Conservation (phyloP, 2,797 vertebrate genomes). For the Trachurus trachurus region DNA sequence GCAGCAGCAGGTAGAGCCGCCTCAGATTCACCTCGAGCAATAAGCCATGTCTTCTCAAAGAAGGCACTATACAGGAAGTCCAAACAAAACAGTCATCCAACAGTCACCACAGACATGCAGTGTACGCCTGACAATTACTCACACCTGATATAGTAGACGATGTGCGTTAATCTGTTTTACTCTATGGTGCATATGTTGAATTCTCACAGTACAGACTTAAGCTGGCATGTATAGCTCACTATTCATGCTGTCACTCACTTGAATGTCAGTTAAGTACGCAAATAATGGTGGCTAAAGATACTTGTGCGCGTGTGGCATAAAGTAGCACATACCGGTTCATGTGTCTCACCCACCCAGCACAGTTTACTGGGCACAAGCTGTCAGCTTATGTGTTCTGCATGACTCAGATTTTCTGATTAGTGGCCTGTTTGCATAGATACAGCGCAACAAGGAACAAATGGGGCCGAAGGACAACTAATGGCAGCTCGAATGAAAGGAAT, state of each 20-base stretch:
- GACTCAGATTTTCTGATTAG: constrained; percentile 84
- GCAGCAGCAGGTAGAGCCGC: constrained; percentile 69
- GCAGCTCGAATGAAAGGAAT: constrained; percentile 48
- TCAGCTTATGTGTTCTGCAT: constrained; percentile 76
- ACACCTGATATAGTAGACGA: neutral
- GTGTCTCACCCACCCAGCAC: constrained; percentile 43
- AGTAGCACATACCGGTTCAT: constrained; percentile 51
- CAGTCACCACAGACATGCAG: neutral
- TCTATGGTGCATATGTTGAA: constrained; percentile 1
- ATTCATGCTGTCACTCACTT: constrained; percentile 48
- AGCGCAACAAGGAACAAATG: constrained; percentile 73
- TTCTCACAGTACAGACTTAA: constrained; percentile 29
- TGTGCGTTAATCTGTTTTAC: neutral
- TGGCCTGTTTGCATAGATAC: constrained; percentile 78
- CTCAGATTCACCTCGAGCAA: constrained; percentile 38
- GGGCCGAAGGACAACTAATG: constrained; percentile 44
- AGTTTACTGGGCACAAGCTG: constrained; percentile 62
- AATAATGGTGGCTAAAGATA: constrained; percentile 45
- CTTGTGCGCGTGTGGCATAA: constrained; percentile 38
- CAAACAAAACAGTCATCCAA: constrained; percentile 30
- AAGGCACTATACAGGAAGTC: constrained; percentile 24
- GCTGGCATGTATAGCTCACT: constrained; percentile 16
- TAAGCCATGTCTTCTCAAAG: constrained; percentile 29
- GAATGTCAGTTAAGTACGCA: constrained; percentile 27
- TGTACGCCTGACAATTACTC: constrained; percentile 15